phyloP scores from a whole-genome alignment of 2,888 invertebrate genomes.

The Athalia cordata region DNA sequence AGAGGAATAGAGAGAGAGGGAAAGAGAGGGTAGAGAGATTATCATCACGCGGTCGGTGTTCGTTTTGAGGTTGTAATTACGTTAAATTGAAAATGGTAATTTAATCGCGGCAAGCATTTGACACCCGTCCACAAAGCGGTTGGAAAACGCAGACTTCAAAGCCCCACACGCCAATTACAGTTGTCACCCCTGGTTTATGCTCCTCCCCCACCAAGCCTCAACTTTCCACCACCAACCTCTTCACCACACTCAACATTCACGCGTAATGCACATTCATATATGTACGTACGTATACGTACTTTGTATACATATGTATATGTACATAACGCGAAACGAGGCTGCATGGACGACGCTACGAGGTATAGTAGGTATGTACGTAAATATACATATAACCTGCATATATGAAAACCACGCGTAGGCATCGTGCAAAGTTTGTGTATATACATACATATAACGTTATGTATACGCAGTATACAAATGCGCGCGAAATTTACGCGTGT shows the following conservation, averaged over 20 bases:
- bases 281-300: background rate
- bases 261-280: background rate
- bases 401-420: too few species aligned
- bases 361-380: too few species aligned
- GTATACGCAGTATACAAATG: background rate
- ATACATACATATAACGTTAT: background rate
- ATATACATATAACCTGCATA: too few species aligned
- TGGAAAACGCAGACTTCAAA: slow-evolving; percentile 65
- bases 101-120: slow-evolving; percentile 62
- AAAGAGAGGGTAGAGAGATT: slow-evolving; percentile 20
- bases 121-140: slow-evolving; percentile 58
- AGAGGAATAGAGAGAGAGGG: slow-evolving; percentile 24
- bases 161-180: slow-evolving; percentile 63
- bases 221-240: too few species aligned
- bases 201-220: background rate
- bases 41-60: background rate
- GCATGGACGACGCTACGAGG: too few species aligned
- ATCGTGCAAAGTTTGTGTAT: background rate
- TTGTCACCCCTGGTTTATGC: slow-evolving; percentile 20
- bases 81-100: slow-evolving; percentile 61
- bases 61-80: slow-evolving; percentile 49
- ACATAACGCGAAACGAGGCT: too few species aligned
- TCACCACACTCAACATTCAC: background rate
- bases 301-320: background rate
- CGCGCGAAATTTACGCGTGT: background rate